These are phyloP conservation scores for Cercocebus atys DNA, from an alignment of 2,113 vertebrate genomes.

Conservation along the genomic window DNA sequence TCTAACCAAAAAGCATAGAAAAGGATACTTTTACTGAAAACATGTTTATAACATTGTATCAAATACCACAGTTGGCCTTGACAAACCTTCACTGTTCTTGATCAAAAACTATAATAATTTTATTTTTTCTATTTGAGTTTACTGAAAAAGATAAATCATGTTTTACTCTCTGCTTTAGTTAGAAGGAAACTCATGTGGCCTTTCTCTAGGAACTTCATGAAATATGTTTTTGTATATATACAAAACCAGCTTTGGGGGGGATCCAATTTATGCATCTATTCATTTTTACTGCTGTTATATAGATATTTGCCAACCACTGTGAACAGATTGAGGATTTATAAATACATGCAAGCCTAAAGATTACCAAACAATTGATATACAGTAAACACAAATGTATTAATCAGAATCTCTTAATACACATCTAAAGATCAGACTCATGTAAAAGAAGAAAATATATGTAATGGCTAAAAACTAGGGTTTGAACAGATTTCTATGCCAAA, in stretches of 20 bases:
- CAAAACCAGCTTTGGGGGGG: background rate
- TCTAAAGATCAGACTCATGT: background rate
- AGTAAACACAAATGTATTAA: background rate
- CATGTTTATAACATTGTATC: background rate
- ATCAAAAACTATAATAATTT: background rate
- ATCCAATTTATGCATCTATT: background rate
- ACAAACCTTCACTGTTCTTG: background rate
- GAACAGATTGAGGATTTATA: background rate
- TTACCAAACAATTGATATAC: background rate
- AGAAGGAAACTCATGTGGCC: background rate
- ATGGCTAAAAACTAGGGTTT: background rate
- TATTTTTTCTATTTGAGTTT: background rate
- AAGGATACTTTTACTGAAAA: background rate
- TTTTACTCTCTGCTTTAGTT: background rate
- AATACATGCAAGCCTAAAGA: background rate
- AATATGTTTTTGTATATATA: background rate
- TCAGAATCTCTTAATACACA: background rate
- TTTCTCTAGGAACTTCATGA: background rate
- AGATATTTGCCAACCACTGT: background rate
- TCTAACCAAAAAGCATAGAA: background rate
- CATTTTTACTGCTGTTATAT: background rate
- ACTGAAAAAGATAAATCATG: background rate
- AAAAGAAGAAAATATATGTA: background rate
- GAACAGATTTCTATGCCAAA: background rate
- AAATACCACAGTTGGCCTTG: background rate